Evolutionary conservation across 2,113 vertebrate species (phyloP), one percentile per base, ranked within the genome.

Genomic region (Ariopsis seemanni): DNA sequence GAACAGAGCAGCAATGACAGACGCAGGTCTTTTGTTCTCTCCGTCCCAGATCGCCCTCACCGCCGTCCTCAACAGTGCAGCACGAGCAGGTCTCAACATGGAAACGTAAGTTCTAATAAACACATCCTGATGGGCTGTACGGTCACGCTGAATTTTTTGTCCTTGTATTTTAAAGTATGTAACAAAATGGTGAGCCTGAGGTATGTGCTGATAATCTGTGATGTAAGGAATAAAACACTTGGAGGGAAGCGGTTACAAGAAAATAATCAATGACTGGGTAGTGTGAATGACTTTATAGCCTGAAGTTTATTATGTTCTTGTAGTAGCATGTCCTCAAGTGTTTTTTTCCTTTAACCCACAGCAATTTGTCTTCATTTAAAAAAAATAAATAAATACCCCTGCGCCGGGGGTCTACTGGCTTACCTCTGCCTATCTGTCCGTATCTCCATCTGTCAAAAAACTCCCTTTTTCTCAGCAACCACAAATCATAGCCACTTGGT

Each of bases 1-100:
- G 72, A 97, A 92, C 48, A 95, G 97, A 88, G 95, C 97, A 82
- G 90, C 96, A 25, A 89, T 97, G 94, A 99, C 98, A 0, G 98
- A 99, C 82, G 95, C 95, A 0, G 97, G 96, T 1, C 95, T 99
- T 80, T 95, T 99, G 14, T 99, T 97, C 30, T 91, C 96, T 42
- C 98, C 98, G 0, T 98, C 98, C 1, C 96, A 98, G 89, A 97
- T 99, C 0, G 97, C 97, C 90, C 94, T 99, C 5, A 95, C 97
- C 1, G 96, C 98, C 0, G 93, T 99, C 87, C 91, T 99, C 75
- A 97, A 96, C 85, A 98, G 97, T 83, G 96, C 96, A 2, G 96
- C 96, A 10, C 96, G 97, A 90, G 96, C 97, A 82, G 95, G 97
- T 82, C 96, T 99, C 91, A 96, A 91, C 92, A 96, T 99, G 95